phyloP scores from a whole-genome alignment of 2,888 invertebrate species.

The Coelopa pilipes region DNA sequence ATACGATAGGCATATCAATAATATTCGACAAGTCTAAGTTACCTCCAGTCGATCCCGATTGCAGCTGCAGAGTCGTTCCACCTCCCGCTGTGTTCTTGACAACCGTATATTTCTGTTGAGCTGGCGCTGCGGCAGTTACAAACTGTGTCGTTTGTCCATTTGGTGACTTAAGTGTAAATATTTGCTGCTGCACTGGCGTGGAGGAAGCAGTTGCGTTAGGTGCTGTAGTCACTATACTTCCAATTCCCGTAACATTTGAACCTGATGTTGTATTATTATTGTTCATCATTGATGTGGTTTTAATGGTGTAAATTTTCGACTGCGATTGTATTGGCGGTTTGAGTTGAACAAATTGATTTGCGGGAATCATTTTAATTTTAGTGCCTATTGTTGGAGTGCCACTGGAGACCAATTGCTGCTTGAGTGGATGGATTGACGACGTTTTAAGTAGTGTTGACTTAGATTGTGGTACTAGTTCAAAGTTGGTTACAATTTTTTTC shows the following conservation, averaged over 20 bases:
- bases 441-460: constrained; percentile 48
- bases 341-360: constrained; percentile 64
- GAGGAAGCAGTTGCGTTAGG: constrained; percentile 19
- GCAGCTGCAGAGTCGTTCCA: constrained; percentile 54
- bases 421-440: constrained; percentile 42
- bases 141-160: constrained; percentile 57
- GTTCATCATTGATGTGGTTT: constrained; percentile 49
- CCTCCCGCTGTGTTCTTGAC: constrained; percentile 54
- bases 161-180: constrained; percentile 61
- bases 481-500: constrained; percentile 51
- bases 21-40: constrained; percentile 71
- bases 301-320: constrained; percentile 64
- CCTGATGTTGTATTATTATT: constrained; percentile 35
- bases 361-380: constrained; percentile 66
- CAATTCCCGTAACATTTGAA: constrained; percentile 47
- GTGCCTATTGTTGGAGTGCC: constrained; percentile 50
- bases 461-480: constrained; percentile 54
- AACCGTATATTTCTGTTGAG: constrained; percentile 63
- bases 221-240: constrained; percentile 57
- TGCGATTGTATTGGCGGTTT: constrained; percentile 58
- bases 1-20: constrained; percentile 75
- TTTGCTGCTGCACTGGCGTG: constrained; percentile 53
- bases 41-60: constrained; percentile 38
- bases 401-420: constrained; percentile 41
- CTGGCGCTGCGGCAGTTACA: constrained; percentile 49